Percentiles rank a stretch among this genome's conserved stretches.
phyloP scores from a whole-genome alignment of 2,113 vertebrate genomes.

The Lasiurus borealis region DNA sequence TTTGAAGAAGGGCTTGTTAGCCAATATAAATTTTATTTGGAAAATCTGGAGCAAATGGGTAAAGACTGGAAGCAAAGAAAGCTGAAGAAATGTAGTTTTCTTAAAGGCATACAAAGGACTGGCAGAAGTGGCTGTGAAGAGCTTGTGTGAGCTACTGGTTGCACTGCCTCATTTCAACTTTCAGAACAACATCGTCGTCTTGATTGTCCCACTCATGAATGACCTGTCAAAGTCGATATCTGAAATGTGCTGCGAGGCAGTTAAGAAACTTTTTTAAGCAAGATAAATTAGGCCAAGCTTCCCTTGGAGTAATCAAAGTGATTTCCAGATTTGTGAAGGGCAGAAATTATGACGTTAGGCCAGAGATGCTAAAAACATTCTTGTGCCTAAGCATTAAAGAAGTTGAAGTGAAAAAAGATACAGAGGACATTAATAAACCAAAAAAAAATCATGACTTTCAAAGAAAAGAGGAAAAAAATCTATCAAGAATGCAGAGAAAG shows the following conservation, averaged over 20 bases:
- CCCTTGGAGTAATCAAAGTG: conserved; percentile 93
- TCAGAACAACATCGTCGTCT: conserved; percentile 97
- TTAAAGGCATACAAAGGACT: conserved; percentile 92
- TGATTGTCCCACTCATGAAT: conserved; percentile 95
- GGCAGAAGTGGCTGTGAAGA: conserved; percentile 93
- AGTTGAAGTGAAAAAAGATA: conserved; percentile 95
- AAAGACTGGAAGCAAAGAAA: conserved; percentile 98
- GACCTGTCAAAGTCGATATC: conserved; percentile 89
- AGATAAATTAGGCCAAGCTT: conserved; percentile 93
- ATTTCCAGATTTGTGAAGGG: conserved; percentile 96
- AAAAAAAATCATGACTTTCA: conserved; percentile 94
- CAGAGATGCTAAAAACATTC: conserved; percentile 93
- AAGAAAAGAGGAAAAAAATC: conserved; percentile 95
- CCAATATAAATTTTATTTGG: conserved; percentile 99
- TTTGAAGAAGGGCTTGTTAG: conserved; percentile 97
- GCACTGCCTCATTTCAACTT: conserved; percentile 97
- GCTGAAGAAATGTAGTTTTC: conserved; percentile 93
- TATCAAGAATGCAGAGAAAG: conserved; percentile 98
- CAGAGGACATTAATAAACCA: conserved; percentile 92
- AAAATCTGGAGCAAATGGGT: conserved; percentile 96
- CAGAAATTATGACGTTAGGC: conserved; percentile 93
- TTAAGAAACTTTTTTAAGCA: conserved; percentile 93
- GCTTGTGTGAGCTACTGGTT: conserved; percentile 94
- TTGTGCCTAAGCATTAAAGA: conserved; percentile 96
- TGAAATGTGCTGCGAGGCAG: conserved; percentile 90